These are phyloP conservation scores for Drosophila sturtevanti DNA, from an alignment of 1,140 invertebrate species.

Conservation along the genomic window DNA sequence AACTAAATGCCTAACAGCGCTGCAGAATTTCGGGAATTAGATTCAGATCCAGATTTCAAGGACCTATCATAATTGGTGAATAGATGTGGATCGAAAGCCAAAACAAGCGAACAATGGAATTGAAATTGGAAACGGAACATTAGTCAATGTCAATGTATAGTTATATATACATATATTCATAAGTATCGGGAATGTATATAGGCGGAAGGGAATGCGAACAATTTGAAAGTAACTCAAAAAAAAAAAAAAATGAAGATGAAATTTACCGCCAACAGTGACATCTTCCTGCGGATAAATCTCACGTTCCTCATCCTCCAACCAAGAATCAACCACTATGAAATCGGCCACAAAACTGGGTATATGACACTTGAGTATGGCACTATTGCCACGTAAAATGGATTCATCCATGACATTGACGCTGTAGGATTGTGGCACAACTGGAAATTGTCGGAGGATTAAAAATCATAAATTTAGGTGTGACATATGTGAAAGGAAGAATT, in stretches of 20 bases:
- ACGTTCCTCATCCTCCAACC: slow-evolving; percentile 90
- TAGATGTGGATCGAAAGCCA: slow-evolving; percentile 11
- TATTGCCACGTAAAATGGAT: slow-evolving; percentile 94
- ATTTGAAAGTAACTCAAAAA: slow-evolving; percentile 17
- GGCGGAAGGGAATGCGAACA: slow-evolving; percentile 44
- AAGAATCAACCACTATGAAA: slow-evolving; percentile 92
- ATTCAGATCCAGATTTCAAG: not conserved
- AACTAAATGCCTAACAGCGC: slow-evolving; percentile 66
- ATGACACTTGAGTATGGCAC: slow-evolving; percentile 95
- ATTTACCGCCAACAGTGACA: slow-evolving; percentile 78
- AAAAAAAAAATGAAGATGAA: not conserved
- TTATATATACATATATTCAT: no score
- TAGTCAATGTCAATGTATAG: no score
- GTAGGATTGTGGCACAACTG: slow-evolving; percentile 95
- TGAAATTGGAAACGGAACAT: slow-evolving; percentile 36
- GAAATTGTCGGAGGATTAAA: slow-evolving; percentile 30
- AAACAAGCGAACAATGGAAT: slow-evolving; percentile 36
- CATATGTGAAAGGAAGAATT: slow-evolving; percentile 25
- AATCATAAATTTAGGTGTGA: slow-evolving; percentile 23
- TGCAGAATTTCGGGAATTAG: slow-evolving; percentile 22
- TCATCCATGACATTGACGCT: slow-evolving; percentile 95
- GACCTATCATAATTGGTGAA: slow-evolving; percentile 26
- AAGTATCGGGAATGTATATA: slow-evolving; percentile 4
- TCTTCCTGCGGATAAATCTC: slow-evolving; percentile 87
- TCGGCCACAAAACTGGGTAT: slow-evolving; percentile 96